A percentile compares a stretch with the other conserved stretches of the same genome.
Conservation (phyloP, 1,140 invertebrate genomes). For the Anoplolepis gracilipes region DNA sequence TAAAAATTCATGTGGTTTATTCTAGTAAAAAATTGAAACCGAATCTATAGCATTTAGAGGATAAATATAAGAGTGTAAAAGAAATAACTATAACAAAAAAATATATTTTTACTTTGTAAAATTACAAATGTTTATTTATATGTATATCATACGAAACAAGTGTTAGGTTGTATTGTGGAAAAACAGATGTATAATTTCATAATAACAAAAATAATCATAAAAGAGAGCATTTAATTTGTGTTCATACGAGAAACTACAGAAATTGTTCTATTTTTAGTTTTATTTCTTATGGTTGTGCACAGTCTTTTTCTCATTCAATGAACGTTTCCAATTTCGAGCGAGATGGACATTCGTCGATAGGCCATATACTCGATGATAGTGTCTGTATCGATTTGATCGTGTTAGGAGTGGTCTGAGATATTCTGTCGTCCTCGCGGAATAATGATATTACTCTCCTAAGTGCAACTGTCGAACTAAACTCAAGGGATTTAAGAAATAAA, state of each 20-base stretch:
- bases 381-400: conserved; percentile 24
- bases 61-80: not conserved
- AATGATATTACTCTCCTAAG: conserved; percentile 43
- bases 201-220: not conserved
- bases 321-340: conserved; percentile 43
- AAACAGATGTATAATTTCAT: not conserved
- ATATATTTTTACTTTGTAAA: not conserved
- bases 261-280: not conserved
- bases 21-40: not conserved
- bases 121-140: not conserved
- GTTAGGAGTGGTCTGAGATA: not conserved
- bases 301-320: not conserved
- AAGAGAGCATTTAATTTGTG: not conserved
- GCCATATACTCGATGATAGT: conserved; percentile 27
- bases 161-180: no score
- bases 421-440: not conserved
- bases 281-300: not conserved
- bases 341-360: conserved; percentile 40
- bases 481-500: conserved; percentile 20
- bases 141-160: not conserved
- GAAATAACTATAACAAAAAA: not conserved
- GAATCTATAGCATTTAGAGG: not conserved
- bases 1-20: not conserved
- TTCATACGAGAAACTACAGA: not conserved
- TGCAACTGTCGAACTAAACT: conserved; percentile 5